Conservation (phyloP, 2,113 vertebrate species). For the Psettodes erumei region DNA sequence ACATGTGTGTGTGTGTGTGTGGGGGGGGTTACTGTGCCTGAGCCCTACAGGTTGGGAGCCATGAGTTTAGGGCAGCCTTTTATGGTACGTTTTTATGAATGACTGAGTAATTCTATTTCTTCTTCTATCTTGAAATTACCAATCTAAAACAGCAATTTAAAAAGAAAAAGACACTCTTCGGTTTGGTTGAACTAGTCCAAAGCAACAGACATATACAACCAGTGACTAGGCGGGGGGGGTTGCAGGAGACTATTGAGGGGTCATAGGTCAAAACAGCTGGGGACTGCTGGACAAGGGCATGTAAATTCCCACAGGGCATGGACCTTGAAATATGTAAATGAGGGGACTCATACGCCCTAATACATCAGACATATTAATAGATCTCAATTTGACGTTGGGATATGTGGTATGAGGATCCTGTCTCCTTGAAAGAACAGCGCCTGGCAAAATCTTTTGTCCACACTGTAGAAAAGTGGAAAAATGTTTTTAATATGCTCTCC, state of each 20-base stretch:
- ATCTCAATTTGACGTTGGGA: conserved; percentile 6
- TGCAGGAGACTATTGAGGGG: neutral
- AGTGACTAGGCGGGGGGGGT: neutral
- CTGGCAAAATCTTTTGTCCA: conserved; percentile 16
- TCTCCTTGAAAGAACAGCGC: conserved; percentile 33
- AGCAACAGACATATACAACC: neutral
- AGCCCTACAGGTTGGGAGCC: neutral
- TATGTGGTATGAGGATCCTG: neutral
- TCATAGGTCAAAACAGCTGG: neutral
- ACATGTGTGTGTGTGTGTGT: too few species aligned
- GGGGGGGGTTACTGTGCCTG: too few species aligned
- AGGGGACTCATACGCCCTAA: conserved; percentile 4
- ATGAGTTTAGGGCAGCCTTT: neutral
- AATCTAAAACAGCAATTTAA: neutral
- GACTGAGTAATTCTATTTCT: neutral
- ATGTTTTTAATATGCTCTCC: conserved; percentile 43
- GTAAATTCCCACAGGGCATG: neutral
- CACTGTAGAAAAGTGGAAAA: neutral
- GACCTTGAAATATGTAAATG: conserved; percentile 23
- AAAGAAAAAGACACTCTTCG: neutral
- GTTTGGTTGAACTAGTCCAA: neutral
- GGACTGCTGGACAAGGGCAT: conserved; percentile 17
- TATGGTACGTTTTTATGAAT: neutral
- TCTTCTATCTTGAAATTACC: neutral
- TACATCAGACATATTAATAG: conserved; percentile 38